These are phyloP conservation scores for Halichoeres trimaculatus DNA, from an alignment of 2,113 vertebrate species.

Conservation along the genomic window DNA sequence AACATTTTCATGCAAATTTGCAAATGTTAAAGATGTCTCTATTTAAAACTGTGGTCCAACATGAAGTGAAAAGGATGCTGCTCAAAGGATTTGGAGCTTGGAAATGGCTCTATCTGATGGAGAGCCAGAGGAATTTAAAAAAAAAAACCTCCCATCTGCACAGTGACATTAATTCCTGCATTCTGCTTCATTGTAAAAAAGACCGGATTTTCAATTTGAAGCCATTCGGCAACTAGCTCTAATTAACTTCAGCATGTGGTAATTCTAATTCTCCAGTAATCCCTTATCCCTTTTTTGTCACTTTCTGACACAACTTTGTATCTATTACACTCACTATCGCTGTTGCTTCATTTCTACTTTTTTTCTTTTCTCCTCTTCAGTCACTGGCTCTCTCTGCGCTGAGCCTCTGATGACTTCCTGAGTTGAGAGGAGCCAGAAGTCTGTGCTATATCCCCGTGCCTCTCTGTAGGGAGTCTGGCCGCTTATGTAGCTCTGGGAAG, in stretches of 20 bases:
- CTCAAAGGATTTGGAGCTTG: slow-evolving; percentile 67
- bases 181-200: slow-evolving; percentile 72
- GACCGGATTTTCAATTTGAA: slow-evolving; percentile 78
- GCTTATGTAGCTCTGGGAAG: slow-evolving; percentile 46
- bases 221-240: slow-evolving; percentile 76
- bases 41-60: slow-evolving; percentile 60
- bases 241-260: slow-evolving; percentile 84
- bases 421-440: slow-evolving; percentile 58
- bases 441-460: slow-evolving; percentile 38
- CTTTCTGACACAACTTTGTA: slow-evolving; percentile 72
- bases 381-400: slow-evolving; percentile 29
- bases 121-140: slow-evolving; percentile 74
- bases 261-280: slow-evolving; percentile 82
- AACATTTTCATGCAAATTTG: slow-evolving; percentile 12
- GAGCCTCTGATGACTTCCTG: slow-evolving; percentile 51
- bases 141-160: slow-evolving; percentile 71
- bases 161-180: slow-evolving; percentile 83
- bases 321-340: slow-evolving; percentile 59
- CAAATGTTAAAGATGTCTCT: slow-evolving; percentile 33
- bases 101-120: slow-evolving; percentile 77
- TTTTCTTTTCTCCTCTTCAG: slow-evolving; percentile 6
- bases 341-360: slow-evolving; percentile 29
- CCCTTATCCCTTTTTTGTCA: slow-evolving; percentile 71
- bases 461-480: slow-evolving; percentile 49
- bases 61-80: slow-evolving; percentile 37